These are phyloP conservation scores for Drymodes brunneopygia DNA, from an alignment of 2,113 vertebrate genomes.

Conservation along the genomic window DNA sequence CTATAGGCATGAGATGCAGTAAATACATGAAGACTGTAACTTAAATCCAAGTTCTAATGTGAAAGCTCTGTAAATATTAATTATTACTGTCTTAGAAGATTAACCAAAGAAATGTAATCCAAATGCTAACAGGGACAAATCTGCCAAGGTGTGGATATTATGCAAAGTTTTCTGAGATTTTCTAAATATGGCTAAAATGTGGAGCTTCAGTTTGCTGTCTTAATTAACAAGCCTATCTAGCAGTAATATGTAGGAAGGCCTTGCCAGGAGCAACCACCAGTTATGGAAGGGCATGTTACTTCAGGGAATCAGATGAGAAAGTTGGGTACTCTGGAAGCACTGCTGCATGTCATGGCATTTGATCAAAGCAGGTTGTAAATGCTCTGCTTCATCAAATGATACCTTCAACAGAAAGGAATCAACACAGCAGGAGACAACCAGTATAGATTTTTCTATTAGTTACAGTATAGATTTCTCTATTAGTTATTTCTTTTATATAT, in stretches of 20 bases:
- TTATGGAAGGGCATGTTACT: not conserved
- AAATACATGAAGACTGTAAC: not conserved
- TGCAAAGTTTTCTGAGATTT: not conserved
- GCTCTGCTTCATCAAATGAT: not conserved
- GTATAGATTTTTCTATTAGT: not conserved
- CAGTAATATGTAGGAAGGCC: not conserved
- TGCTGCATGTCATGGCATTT: not conserved
- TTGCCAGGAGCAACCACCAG: not conserved
- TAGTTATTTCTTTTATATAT: not conserved
- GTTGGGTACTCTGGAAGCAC: not conserved
- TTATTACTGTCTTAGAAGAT: not conserved
- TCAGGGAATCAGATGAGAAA: not conserved
- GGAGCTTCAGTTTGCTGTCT: not conserved
- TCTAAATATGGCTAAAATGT: not conserved
- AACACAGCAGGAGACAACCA: not conserved
- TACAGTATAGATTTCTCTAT: not conserved
- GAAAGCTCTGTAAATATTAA: slow-evolving; percentile 12
- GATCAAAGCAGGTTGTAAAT: not conserved
- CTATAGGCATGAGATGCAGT: not conserved
- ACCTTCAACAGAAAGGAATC: not conserved
- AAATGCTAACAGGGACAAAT: not conserved
- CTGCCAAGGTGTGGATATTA: not conserved
- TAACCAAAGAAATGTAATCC: not conserved
- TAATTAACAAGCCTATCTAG: not conserved
- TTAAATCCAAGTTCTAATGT: not conserved